Base-by-base conservation (phyloP, 2,797 vertebrate species). In the Phylloscopus collybita region DNA sequence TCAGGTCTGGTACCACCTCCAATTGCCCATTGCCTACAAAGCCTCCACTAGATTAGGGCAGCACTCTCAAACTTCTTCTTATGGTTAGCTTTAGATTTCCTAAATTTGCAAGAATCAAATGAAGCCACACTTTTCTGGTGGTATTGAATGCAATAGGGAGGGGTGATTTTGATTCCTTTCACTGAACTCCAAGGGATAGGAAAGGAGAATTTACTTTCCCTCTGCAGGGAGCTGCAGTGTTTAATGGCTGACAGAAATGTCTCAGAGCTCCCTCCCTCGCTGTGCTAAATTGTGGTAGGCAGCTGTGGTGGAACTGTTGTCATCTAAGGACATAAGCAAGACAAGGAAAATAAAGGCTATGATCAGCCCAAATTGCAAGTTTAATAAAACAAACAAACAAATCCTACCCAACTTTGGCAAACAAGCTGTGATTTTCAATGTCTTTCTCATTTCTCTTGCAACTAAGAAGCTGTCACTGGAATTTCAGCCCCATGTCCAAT, bases 151-250 rank as follows among this genome's bases (percentile, higher is more conserved):
- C 30, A 57, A 60, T 0, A 79, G n/a, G 38, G 51, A 88, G 62
- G 75, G 38, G 26, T 53, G 32, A 71, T 78, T 93, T 95, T 7
- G 4, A 82, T 87, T 81, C 47, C 67, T 73, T 91, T 40, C 47
- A 36, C 85, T 74, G 76, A 72, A 79, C 71, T 83, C 85, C 62
- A 38, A 80, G 54, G 51, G 78, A 90, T 47, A 81, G 47, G 67
- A 74, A 95, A 92, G 69, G 18, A 92, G 61, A 80, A 78, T 76
- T 86, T 80, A 38, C 86, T 62, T 74, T 84, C 51, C 23, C 80
- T 86, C 88, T 84, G 92, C 80, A 84, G 94, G 73, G 86, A 95
- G 21, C 59, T 86, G 59, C 60, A 3, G 29, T 12, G 19, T 59
- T 80, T 70, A 90, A 70, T 25, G 66, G 54, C 15, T 88, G 80